These are phyloP conservation scores for Acanthis flammea DNA, from an alignment of 2,797 vertebrate genomes.

Conservation along the genomic window DNA sequence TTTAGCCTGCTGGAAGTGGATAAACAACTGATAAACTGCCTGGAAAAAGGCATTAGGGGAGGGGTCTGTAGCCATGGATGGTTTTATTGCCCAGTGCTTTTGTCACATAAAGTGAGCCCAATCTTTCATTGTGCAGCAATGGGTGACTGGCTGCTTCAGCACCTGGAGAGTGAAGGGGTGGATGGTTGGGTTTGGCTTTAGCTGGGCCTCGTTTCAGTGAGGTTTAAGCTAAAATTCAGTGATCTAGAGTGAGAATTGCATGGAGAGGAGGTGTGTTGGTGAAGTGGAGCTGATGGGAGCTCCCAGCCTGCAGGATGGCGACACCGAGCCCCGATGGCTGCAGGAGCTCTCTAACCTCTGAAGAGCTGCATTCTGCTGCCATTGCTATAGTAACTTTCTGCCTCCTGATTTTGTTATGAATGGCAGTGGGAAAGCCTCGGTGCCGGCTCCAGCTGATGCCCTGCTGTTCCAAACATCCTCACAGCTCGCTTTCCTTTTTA, in stretches of 20 bases:
- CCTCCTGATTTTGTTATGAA: constrained; percentile 20
- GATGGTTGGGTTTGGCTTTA: neutral
- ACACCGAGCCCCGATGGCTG: rapidly evolving
- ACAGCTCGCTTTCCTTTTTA: neutral
- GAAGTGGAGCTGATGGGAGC: rapidly evolving
- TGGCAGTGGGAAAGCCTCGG: neutral
- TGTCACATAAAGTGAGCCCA: rapidly evolving
- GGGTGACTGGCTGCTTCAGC: neutral
- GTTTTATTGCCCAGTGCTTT: neutral
- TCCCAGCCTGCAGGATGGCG: neutral
- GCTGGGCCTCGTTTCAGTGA: rapidly evolving
- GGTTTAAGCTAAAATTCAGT: neutral
- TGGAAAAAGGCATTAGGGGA: neutral
- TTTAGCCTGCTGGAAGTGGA: rapidly evolving
- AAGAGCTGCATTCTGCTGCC: neutral
- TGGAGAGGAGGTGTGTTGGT: rapidly evolving
- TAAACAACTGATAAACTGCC: neutral
- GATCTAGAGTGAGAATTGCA: rapidly evolving
- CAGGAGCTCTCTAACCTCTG: neutral
- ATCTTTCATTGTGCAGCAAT: neutral
- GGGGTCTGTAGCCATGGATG: neutral
- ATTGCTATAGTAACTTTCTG: constrained; percentile 63
- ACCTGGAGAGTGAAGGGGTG: neutral
- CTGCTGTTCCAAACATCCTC: constrained; percentile 29
- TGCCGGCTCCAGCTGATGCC: constrained; percentile 36